A percentile compares a stretch with the other conserved stretches of the same genome.
These are phyloP conservation scores for Cavia aperea DNA, from an alignment of 2,113 vertebrate species.

Conservation along the genomic window DNA sequence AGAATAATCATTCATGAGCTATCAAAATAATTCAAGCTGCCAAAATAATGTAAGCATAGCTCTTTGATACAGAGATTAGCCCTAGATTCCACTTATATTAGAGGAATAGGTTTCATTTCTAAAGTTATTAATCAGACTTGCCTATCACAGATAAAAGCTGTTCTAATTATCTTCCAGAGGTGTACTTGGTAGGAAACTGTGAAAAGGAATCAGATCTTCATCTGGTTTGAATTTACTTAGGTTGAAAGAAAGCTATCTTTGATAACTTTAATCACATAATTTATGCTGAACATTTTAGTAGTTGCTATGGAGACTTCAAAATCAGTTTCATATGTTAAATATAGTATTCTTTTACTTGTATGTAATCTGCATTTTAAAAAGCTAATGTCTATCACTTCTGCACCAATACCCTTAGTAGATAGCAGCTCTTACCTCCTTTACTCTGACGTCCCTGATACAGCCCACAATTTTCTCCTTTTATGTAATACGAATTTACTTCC, in stretches of 20 bases:
- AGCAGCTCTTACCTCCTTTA: background rate
- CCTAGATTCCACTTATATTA: background rate
- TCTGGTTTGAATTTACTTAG: constrained; percentile 35
- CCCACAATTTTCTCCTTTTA: background rate
- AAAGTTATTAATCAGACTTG: constrained; percentile 31
- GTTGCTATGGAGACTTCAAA: constrained; percentile 63
- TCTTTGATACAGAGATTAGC: background rate
- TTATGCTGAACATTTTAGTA: constrained; percentile 49
- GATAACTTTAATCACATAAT: constrained; percentile 60
- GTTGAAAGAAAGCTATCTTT: constrained; percentile 48
- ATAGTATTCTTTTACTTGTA: constrained; percentile 57
- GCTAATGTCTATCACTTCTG: constrained; percentile 8
- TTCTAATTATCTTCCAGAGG: constrained; percentile 30
- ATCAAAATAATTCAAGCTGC: background rate
- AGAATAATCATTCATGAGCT: background rate
- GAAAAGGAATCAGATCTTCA: background rate
- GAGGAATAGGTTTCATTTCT: constrained; percentile 1
- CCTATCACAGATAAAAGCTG: background rate
- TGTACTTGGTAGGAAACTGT: background rate
- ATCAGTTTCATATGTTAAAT: constrained; percentile 50
- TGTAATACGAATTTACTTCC: background rate
- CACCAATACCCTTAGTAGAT: background rate
- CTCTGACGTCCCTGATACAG: background rate
- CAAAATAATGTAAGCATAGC: background rate
- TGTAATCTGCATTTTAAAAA: constrained; percentile 65